Evolutionary conservation across 1,140 invertebrate species (phyloP).

Genomic region (Macrobrachium nipponense): DNA sequence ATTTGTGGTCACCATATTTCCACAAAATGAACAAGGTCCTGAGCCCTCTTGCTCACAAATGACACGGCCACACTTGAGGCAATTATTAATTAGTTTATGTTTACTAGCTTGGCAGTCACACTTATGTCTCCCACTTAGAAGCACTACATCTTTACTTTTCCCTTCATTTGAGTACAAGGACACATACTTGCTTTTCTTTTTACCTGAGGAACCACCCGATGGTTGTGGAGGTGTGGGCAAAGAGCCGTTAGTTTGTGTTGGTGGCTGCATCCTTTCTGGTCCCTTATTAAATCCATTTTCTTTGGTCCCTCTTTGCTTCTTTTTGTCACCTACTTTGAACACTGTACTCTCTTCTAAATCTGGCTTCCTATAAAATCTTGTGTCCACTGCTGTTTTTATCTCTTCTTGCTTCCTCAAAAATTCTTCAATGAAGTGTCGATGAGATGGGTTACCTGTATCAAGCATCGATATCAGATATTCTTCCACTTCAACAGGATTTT

Average conservation of each 20-base stretch:
- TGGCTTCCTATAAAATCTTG: slow-evolving; percentile 58
- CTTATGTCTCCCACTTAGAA: slow-evolving; percentile 78
- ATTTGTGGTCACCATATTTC: slow-evolving; percentile 79
- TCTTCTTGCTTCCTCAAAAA: slow-evolving; percentile 65
- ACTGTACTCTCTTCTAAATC: slow-evolving; percentile 50
- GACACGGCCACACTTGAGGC: slow-evolving; percentile 91
- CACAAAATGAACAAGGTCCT: slow-evolving; percentile 95
- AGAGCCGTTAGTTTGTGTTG: slow-evolving; percentile 22
- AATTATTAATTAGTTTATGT: slow-evolving; percentile 94
- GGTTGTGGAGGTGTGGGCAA: neutral
- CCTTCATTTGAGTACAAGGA: slow-evolving; percentile 82
- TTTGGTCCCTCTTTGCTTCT: slow-evolving; percentile 60
- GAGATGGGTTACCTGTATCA: slow-evolving; percentile 66
- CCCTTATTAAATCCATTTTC: slow-evolving; percentile 39
- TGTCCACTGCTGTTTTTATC: slow-evolving; percentile 45
- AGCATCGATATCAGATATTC: slow-evolving; percentile 69
- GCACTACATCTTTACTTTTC: slow-evolving; percentile 73
- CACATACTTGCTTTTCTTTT: slow-evolving; percentile 82
- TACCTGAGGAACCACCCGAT: slow-evolving; percentile 65
- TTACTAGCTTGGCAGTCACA: slow-evolving; percentile 94
- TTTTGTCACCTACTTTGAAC: slow-evolving; percentile 47
- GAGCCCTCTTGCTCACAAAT: slow-evolving; percentile 97
- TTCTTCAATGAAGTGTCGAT: slow-evolving; percentile 67
- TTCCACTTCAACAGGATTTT: slow-evolving; percentile 67
- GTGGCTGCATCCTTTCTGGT: slow-evolving; percentile 49